phyloP scores from a whole-genome alignment of 2,113 vertebrate genomes.

The Litocranius walleri region DNA sequence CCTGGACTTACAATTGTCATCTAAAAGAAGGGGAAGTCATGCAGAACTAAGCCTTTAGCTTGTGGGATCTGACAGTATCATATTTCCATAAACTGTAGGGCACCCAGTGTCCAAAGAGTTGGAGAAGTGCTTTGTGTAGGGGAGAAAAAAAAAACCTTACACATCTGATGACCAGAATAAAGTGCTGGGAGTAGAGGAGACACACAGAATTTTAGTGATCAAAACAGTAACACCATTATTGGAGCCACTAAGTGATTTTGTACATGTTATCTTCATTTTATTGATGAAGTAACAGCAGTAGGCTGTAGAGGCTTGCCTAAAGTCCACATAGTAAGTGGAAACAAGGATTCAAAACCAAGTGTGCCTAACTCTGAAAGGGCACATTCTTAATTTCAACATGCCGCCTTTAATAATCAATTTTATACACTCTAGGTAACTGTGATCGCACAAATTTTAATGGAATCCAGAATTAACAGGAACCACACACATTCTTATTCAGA shows the following conservation, averaged over 20 bases:
- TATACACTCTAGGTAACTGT: neutral
- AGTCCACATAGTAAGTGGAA: neutral
- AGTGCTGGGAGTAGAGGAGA: neutral
- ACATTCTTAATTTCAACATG: conserved; percentile 33
- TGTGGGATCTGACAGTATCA: neutral
- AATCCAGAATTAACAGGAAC: neutral
- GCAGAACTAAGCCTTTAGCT: neutral
- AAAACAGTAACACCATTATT: neutral
- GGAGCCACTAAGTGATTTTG: neutral
- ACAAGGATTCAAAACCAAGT: neutral
- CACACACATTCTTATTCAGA: conserved; percentile 15
- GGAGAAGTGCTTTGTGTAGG: neutral
- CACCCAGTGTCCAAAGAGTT: neutral
- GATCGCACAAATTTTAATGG: conserved; percentile 1
- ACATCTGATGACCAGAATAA: neutral
- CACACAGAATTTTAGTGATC: neutral
- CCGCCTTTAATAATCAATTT: neutral
- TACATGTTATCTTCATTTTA: neutral
- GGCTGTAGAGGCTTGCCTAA: neutral
- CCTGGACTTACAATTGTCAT: neutral
- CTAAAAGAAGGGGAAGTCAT: neutral
- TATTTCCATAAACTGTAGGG: neutral
- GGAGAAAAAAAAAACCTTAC: neutral
- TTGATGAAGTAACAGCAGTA: neutral
- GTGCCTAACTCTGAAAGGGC: neutral